These are phyloP conservation scores for Musca domestica DNA, from an alignment of 1,140 invertebrate species.

Conservation along the genomic window DNA sequence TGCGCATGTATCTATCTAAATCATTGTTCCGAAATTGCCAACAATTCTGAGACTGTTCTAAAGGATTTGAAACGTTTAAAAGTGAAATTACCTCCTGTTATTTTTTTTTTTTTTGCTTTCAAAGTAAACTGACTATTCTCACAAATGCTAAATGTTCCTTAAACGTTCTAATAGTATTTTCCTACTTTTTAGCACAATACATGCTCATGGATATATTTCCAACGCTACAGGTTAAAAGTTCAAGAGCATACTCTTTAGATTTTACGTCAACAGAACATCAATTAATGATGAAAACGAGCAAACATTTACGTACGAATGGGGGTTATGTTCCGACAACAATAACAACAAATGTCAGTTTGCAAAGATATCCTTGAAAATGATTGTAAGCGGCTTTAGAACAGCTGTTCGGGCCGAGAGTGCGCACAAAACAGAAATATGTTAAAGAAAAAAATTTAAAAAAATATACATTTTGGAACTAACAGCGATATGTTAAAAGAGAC, in stretches of 20 bases:
- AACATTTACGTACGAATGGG: background rate
- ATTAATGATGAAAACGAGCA: background rate
- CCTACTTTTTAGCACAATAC: no score
- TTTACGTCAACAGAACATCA: conserved; percentile 4
- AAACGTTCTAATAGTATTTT: no score
- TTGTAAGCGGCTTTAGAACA: conserved; percentile 10
- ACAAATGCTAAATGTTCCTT: no score
- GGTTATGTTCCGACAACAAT: background rate
- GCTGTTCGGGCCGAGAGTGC: background rate
- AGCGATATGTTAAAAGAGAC: background rate
- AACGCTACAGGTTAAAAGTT: conserved; percentile 19
- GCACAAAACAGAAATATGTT: background rate
- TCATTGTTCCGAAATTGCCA: no score
- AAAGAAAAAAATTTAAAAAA: background rate
- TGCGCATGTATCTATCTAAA: no score
- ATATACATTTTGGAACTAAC: background rate
- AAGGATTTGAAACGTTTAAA: no score
- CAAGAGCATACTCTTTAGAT: background rate
- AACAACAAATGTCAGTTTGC: background rate
- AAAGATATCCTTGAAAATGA: conserved; percentile 4
- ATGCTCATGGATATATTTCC: no score
- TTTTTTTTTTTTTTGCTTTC: no score
- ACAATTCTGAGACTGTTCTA: no score
- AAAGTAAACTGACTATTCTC: no score
- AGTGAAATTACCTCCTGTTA: no score